These are phyloP conservation scores for Forpus xanthops DNA, from an alignment of 2,797 vertebrate genomes.

Conservation along the genomic window DNA sequence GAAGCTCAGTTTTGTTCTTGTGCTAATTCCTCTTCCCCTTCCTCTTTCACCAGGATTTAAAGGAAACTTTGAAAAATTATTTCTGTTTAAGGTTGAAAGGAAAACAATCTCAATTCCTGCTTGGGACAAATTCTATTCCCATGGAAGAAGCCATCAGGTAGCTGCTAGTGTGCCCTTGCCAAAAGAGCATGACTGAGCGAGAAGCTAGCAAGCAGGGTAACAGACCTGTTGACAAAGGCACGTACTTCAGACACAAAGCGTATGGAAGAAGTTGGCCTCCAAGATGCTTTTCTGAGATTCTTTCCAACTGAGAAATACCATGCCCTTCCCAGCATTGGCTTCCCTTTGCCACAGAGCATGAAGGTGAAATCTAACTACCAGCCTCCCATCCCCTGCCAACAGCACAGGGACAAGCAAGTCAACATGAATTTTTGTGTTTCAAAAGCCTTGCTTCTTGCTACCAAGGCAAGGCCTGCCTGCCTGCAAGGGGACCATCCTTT, in stretches of 20 bases:
- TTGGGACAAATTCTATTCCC: not conserved
- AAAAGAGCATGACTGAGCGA: not conserved
- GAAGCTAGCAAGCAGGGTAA: not conserved
- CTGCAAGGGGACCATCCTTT: fast-evolving
- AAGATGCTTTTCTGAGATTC: not conserved
- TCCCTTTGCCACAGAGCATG: not conserved
- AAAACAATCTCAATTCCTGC: not conserved
- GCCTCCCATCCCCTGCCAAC: not conserved
- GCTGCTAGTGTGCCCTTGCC: not conserved
- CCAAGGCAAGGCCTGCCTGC: fast-evolving
- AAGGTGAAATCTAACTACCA: not conserved
- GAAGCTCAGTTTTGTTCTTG: not conserved
- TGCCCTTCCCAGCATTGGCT: not conserved
- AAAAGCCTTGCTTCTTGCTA: not conserved
- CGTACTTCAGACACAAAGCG: not conserved
- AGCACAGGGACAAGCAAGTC: not conserved
- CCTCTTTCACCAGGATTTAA: not conserved
- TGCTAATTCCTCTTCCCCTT: not conserved
- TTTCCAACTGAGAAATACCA: not conserved
- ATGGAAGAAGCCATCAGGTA: not conserved
- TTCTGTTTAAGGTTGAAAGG: not conserved
- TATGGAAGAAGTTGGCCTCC: not conserved
- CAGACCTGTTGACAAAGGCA: not conserved
- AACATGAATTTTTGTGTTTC: fast-evolving
- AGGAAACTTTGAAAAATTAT: not conserved